Percentiles rank a stretch among this genome's conserved stretches.
Conservation (phyloP, 2,113 vertebrate genomes). For the Tetrao urogallus region DNA sequence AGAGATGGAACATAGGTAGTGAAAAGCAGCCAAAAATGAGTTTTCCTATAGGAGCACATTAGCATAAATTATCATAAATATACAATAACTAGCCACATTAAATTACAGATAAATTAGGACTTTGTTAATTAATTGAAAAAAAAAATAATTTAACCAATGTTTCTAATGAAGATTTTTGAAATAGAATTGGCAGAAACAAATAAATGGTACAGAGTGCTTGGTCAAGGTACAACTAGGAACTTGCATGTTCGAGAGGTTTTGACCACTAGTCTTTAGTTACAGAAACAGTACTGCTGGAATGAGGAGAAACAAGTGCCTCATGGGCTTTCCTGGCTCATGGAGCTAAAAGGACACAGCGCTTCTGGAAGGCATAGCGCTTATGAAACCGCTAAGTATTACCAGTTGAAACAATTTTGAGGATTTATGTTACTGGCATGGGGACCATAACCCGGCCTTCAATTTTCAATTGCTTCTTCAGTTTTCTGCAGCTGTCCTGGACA, state of each 20-base stretch:
- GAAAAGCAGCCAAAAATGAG: not conserved
- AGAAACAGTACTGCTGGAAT: not conserved
- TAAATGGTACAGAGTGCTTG: not conserved
- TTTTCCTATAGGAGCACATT: not conserved
- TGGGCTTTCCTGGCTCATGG: not conserved
- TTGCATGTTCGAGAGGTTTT: not conserved
- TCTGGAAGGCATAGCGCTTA: not conserved
- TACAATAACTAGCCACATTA: not conserved
- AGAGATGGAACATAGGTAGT: not conserved
- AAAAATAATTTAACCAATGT: not conserved
- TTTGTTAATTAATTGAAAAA: not conserved
- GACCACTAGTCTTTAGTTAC: not conserved
- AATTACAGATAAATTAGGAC: not conserved
- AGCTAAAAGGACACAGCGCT: not conserved
- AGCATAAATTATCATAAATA: not conserved
- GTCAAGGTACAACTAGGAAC: not conserved
- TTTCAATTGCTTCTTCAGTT: conserved; percentile 4
- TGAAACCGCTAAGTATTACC: not conserved
- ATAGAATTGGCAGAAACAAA: not conserved
- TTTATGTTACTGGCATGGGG: not conserved
- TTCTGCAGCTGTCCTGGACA: conserved; percentile 51
- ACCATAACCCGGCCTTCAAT: not conserved
- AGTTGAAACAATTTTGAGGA: not conserved
- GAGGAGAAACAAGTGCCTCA: not conserved
- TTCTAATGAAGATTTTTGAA: not conserved